Evolutionary conservation across 2,113 vertebrate genomes (phyloP).

Genomic region (Cisticola juncidis): DNA sequence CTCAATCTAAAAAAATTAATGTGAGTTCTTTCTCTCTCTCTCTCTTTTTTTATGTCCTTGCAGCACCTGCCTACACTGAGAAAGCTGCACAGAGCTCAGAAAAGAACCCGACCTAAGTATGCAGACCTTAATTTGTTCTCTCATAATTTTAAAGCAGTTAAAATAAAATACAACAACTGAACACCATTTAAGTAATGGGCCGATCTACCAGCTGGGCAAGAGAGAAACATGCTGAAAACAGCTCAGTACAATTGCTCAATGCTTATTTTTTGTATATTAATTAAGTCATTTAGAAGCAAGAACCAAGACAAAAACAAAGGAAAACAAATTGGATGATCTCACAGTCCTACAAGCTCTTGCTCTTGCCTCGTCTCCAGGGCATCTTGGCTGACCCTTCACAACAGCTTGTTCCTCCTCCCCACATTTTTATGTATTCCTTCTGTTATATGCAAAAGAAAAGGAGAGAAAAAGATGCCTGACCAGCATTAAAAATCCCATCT

Average conservation of each 20-base stretch:
- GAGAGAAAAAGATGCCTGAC: background rate
- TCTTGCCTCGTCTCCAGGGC: slow-evolving; percentile 17
- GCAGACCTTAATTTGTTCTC: background rate
- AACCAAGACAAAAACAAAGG: slow-evolving; percentile 14
- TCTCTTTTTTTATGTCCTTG: background rate
- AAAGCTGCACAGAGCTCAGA: background rate
- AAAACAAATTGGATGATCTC: slow-evolving; percentile 31
- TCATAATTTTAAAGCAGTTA: background rate
- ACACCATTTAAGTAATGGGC: background rate
- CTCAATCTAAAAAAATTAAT: background rate
- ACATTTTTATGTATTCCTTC: slow-evolving; percentile 3
- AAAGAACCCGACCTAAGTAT: background rate
- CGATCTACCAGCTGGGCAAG: background rate
- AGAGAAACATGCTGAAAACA: slow-evolving; percentile 4
- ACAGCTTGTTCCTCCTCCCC: background rate
- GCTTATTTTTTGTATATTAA: slow-evolving; percentile 25
- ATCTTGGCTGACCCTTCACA: slow-evolving; percentile 12
- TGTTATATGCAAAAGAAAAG: background rate
- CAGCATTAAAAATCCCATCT: background rate
- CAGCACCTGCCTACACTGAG: background rate
- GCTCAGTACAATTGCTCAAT: slow-evolving; percentile 3
- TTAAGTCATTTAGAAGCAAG: slow-evolving; percentile 38
- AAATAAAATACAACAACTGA: slow-evolving; percentile 8
- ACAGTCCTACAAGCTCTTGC: background rate
- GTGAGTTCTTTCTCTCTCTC: background rate